Percentiles rank a stretch among this genome's conserved stretches.
Evolutionary conservation across 2,113 vertebrate species (phyloP).

Genomic region (Phylloscopus trochilus): DNA sequence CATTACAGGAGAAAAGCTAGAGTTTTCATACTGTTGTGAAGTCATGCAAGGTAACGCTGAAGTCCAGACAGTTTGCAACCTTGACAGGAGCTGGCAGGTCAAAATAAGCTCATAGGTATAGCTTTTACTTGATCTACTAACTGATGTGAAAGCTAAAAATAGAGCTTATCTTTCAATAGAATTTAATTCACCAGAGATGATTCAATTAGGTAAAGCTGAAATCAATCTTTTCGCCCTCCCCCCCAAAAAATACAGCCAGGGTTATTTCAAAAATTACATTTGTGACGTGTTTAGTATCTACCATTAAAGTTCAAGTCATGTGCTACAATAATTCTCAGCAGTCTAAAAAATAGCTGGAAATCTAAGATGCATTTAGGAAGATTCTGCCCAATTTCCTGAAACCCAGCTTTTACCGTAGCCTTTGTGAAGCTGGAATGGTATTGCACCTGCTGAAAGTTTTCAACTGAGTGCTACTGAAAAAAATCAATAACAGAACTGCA

Average conservation of each 20-base stretch:
- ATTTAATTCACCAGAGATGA: not conserved
- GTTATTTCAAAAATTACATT: not conserved
- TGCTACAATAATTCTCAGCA: not conserved
- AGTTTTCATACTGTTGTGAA: not conserved
- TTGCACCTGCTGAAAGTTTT: not conserved
- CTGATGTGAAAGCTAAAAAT: not conserved
- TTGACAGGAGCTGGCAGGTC: not conserved
- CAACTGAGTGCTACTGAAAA: not conserved
- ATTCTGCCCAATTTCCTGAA: not conserved
- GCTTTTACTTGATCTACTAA: not conserved
- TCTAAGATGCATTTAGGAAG: not conserved
- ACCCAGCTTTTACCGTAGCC: not conserved
- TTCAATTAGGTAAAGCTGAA: not conserved
- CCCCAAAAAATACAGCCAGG: not conserved
- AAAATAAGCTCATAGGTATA: not conserved
- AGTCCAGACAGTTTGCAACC: not conserved
- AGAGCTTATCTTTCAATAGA: not conserved
- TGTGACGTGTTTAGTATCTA: not conserved
- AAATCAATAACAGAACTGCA: not conserved
- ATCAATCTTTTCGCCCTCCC: not conserved
- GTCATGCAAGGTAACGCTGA: not conserved
- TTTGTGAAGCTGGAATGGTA: not conserved
- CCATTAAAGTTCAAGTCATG: not conserved
- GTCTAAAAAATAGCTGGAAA: not conserved
- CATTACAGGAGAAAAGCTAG: not conserved